These are phyloP conservation scores for Microtus montanus DNA, from an alignment of 2,113 vertebrate species.

Conservation along the genomic window DNA sequence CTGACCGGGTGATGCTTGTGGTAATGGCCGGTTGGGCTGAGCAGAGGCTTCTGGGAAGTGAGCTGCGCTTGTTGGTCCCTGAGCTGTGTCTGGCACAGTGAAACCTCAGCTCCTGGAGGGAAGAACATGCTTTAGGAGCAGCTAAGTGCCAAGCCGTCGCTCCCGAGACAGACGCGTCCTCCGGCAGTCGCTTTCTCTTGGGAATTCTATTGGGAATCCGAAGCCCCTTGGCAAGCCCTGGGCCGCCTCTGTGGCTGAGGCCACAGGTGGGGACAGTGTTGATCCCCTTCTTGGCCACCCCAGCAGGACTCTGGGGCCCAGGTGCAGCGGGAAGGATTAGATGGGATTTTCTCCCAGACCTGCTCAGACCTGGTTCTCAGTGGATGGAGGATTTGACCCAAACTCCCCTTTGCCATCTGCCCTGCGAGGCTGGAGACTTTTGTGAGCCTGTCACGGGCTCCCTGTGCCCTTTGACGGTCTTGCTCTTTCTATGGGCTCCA, in stretches of 20 bases:
- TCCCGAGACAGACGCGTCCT: neutral
- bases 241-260: neutral
- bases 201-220: neutral
- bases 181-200: neutral
- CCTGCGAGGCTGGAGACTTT: conserved; percentile 45
- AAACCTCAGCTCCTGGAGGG: neutral
- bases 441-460: conserved; percentile 32
- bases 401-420: conserved; percentile 70
- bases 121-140: neutral
- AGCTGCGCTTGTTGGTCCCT: neutral
- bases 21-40: neutral
- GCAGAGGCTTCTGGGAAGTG: neutral
- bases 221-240: neutral
- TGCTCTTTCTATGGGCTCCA: neutral
- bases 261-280: neutral
- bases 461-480: neutral
- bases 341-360: conserved; percentile 39
- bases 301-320: conserved; percentile 52
- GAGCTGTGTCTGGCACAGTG: neutral
- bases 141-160: fast-evolving
- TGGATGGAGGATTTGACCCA: neutral
- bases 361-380: conserved; percentile 42
- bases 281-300: neutral
- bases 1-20: fast-evolving
- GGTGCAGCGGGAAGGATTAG: conserved; percentile 67